Evolutionary conservation across 2,888 invertebrate species (phyloP), one percentile per base, ranked within the genome.

Genomic region (Dendrolimus houi): DNA sequence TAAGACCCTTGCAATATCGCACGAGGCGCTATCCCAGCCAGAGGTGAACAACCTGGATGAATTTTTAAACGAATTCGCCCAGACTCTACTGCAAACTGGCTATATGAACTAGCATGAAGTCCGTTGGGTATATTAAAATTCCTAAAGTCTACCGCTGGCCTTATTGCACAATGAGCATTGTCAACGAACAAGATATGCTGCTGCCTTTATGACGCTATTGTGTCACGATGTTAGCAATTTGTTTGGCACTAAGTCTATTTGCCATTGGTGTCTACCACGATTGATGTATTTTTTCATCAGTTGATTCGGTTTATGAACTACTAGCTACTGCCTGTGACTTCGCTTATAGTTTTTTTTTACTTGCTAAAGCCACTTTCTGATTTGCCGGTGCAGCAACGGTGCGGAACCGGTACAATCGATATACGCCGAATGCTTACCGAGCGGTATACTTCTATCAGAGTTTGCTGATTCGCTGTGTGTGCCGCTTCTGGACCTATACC

Each of bases 131-230:
- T 77, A 77, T 79, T 77, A 77, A 74, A 72, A 71, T 75, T 72
- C 68, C 72, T 72, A 56, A 54, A 56, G 59, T 52, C 59, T 55
- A 57, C 53, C 58, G n/a, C 58, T 56, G 65, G 62, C 62, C 65
- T 63, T 61, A 75, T 80, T 75, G 83, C 79, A 86, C 87, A 87
- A 83, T 87, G 81, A 82, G 83, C 80, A 86, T 83, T 88, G 87
- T 88, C 86, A 86, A 83, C 83, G 83, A 77, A 74, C 78, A 87
- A 86, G 78, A 80, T 82, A 87, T 86, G 87, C 64, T 85, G 88
- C 87, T 84, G 86, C 87, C 70, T 87, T 87, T 83, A 87, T 81
- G 85, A 74, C 76, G 69, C 85, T 73, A 88, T 89, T 89, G 89
- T 89, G 75, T 71, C 75, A 79, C 84, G 47, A 47, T 47, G 47